phyloP scores from a whole-genome alignment of 2,113 vertebrate genomes.

The Macrotis lagotis region DNA sequence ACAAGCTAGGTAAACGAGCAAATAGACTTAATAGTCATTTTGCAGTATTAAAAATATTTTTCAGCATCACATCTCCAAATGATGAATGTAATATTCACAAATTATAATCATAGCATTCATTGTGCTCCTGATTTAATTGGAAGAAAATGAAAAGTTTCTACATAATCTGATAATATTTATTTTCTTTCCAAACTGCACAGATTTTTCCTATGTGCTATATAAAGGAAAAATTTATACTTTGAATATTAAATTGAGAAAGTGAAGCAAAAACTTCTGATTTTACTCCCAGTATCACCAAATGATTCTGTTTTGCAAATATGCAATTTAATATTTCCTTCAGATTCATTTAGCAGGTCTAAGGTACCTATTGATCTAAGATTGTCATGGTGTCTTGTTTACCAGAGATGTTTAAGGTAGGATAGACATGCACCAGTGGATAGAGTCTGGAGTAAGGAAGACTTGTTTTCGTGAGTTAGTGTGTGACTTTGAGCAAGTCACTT shows the following conservation, averaged over 20 bases:
- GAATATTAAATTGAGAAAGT: neutral
- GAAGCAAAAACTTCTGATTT: neutral
- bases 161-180: slow-evolving; percentile 24
- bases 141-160: neutral
- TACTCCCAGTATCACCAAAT: neutral
- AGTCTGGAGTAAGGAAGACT: neutral
- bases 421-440: neutral
- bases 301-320: neutral
- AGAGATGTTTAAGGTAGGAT: neutral
- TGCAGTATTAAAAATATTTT: neutral
- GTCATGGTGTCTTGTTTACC: neutral
- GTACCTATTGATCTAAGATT: neutral
- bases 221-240: neutral
- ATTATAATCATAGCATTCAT: neutral
- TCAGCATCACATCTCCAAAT: neutral
- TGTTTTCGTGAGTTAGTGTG: neutral
- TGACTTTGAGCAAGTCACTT: neutral
- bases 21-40: neutral
- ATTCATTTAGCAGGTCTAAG: neutral
- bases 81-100: slow-evolving; percentile 10
- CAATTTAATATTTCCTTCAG: neutral
- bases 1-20: neutral
- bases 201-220: neutral
- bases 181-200: neutral
- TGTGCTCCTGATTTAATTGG: slow-evolving; percentile 17